A percentile compares a stretch with the other conserved stretches of the same genome.
phyloP scores from a whole-genome alignment of 2,113 vertebrate genomes.

The Forbesichthys agassizii region DNA sequence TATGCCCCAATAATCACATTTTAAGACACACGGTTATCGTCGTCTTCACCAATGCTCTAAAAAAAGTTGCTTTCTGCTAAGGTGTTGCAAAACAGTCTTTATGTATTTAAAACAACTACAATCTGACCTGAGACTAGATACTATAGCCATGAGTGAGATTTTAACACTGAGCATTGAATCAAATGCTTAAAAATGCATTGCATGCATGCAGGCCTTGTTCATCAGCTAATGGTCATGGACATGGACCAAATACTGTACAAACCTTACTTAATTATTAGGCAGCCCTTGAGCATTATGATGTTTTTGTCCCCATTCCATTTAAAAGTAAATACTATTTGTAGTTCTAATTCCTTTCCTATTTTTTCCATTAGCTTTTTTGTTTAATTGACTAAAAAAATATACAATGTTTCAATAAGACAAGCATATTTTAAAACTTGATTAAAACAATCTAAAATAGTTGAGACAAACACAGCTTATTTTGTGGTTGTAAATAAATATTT shows the following conservation, averaged over 20 bases:
- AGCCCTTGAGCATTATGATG: constrained; percentile 25
- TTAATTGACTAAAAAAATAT: too few species aligned
- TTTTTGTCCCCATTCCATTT: not conserved
- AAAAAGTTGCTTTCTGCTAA: too few species aligned
- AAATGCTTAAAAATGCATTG: constrained; percentile 65
- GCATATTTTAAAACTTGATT: not conserved
- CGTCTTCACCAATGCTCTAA: not conserved
- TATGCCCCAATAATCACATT: constrained; percentile 3
- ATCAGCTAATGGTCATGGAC: constrained; percentile 70
- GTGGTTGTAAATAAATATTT: constrained; percentile 70
- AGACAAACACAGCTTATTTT: constrained; percentile 66
- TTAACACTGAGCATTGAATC: constrained; percentile 39
- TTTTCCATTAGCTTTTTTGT: too few species aligned
- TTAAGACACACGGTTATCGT: constrained; percentile 1
- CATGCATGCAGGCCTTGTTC: constrained; percentile 65
- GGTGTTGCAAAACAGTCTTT: constrained; percentile 8
- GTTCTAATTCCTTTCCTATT: too few species aligned
- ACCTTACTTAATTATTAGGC: constrained; percentile 54
- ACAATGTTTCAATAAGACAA: too few species aligned
- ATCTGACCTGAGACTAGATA: not conserved
- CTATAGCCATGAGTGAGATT: constrained; percentile 31
- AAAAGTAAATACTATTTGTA: too few species aligned
- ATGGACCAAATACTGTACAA: constrained; percentile 43
- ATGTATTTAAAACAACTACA: constrained; percentile 40
- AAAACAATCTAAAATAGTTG: constrained; percentile 46